Conservation (phyloP, 2,797 vertebrate species). For the Hylomyscus alleni region DNA sequence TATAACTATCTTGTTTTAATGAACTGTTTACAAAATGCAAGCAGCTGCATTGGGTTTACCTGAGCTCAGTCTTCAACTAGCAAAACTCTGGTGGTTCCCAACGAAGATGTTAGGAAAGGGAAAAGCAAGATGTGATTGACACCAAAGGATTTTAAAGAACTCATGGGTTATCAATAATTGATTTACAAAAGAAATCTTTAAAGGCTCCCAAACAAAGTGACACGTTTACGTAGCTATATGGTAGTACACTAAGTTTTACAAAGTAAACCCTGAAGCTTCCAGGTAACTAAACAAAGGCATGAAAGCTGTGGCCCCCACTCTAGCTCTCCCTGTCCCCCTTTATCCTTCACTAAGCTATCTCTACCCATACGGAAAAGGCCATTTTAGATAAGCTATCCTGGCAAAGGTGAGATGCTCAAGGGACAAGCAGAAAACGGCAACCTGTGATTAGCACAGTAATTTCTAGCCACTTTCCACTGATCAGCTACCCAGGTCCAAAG, state of each 20-base stretch:
- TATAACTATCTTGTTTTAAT: constrained; percentile 24
- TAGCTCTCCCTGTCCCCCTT: too few relatives aligned
- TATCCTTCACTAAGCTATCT: neutral
- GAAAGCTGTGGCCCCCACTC: neutral
- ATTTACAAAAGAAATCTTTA: constrained; percentile 59
- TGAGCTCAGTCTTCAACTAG: neutral
- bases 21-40: constrained; percentile 29
- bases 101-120: neutral
- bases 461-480: neutral
- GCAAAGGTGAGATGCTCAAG: neutral
- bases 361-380: neutral
- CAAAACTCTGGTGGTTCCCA: constrained; percentile 10
- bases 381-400: neutral
- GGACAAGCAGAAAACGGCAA: neutral
- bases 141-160: constrained; percentile 51
- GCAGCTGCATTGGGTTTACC: constrained; percentile 12
- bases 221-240: neutral
- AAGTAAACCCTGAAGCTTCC: neutral
- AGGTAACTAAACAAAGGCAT: neutral
- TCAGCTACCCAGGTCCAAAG: neutral
- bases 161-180: constrained; percentile 8
- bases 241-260: neutral
- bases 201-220: constrained; percentile 10
- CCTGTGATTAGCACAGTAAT: neutral
- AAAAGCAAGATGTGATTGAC: constrained; percentile 59